A percentile compares a stretch with the other conserved stretches of the same genome.
phyloP scores from a whole-genome alignment of 2,797 vertebrate species.

The Gymnodraco acuticeps region DNA sequence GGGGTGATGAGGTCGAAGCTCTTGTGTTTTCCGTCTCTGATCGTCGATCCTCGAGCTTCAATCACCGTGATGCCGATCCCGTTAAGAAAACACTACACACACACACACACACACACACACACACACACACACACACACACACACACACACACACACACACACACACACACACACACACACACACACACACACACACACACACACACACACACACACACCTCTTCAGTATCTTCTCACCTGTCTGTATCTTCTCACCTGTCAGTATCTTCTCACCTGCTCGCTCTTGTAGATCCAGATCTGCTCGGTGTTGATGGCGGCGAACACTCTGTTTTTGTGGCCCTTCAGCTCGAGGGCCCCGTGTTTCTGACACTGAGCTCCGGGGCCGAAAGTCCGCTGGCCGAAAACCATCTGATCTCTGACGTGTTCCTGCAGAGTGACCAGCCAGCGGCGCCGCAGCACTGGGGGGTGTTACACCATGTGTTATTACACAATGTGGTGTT shows the following conservation, averaged over 20 bases:
- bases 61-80: conserved; percentile 94
- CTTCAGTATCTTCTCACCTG: no score
- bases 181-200: no score
- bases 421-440: conserved; percentile 90
- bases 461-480: background rate
- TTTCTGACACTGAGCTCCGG: conserved; percentile 88
- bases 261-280: conserved; percentile 87
- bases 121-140: no score
- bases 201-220: no score
- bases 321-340: conserved; percentile 94
- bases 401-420: conserved; percentile 90
- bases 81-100: conserved; percentile 89
- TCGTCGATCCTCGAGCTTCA: conserved; percentile 91
- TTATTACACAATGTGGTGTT: no score
- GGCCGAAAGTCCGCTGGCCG: conserved; percentile 81
- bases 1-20: conserved; percentile 96
- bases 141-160: no score
- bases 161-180: no score
- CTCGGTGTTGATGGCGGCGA: conserved; percentile 89
- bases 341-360: conserved; percentile 91
- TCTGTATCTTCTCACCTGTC: no score
- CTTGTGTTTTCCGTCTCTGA: conserved; percentile 92
- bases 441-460: conserved; percentile 92
- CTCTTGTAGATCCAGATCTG: conserved; percentile 96
- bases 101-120: background rate